These are phyloP conservation scores for Stylophora pistillata DNA, from an alignment of 64 coral and sea anemone genomes.

Conservation along the genomic window DNA sequence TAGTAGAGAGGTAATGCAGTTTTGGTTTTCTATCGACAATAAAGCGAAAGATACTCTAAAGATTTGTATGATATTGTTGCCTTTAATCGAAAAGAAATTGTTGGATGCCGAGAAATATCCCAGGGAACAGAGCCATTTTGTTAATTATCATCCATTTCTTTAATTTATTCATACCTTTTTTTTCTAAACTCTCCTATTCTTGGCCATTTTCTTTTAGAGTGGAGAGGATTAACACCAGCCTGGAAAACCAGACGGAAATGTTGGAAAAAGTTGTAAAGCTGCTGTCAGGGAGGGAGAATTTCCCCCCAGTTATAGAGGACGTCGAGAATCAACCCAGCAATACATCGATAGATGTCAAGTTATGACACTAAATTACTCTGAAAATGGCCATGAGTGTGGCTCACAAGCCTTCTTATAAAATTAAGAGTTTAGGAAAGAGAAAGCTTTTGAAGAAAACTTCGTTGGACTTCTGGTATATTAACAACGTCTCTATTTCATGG, in stretches of 20 bases:
- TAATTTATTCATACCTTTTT: background rate
- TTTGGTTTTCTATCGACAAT: too few relatives aligned
- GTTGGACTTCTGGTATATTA: too few relatives aligned
- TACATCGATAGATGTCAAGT: background rate
- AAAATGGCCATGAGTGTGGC: background rate
- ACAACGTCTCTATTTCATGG: too few relatives aligned
- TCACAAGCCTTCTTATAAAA: background rate
- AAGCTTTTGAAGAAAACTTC: background rate
- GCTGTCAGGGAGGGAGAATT: background rate
- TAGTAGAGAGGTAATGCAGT: too few relatives aligned
- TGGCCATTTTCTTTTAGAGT: conserved; percentile 35
- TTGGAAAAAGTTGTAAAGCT: conserved; percentile 42
- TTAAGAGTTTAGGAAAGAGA: background rate
- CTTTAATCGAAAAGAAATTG: too few relatives aligned
- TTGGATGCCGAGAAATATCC: too few relatives aligned
- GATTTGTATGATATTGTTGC: background rate
- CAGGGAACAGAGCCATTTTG: too few relatives aligned
- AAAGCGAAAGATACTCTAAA: background rate
- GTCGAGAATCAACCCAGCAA: background rate
- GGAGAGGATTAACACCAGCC: conserved; percentile 8
- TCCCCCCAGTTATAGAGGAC: background rate
- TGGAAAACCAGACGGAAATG: conserved; percentile 29
- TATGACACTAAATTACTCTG: background rate
- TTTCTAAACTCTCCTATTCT: background rate
- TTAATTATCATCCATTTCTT: too few relatives aligned